phyloP scores from a whole-genome alignment of 2,888 invertebrate genomes.

The Agrotis clavis region DNA sequence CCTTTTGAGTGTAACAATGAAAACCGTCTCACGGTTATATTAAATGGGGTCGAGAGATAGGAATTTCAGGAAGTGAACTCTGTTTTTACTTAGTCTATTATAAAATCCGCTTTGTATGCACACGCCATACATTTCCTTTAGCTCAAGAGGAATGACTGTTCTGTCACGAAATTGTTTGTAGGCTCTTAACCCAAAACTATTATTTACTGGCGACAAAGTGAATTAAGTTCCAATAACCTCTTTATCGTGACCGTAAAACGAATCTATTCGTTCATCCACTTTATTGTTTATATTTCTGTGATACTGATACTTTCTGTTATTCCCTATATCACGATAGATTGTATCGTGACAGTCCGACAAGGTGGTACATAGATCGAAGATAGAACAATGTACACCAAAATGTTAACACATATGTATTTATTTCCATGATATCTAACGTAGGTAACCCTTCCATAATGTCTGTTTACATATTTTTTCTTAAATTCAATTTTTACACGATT shows the following conservation, averaged over 20 bases:
- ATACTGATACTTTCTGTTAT: conserved; percentile 18
- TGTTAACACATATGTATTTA: too few relatives aligned
- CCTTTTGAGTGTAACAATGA: conserved; percentile 7
- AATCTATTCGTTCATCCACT: conserved; percentile 19
- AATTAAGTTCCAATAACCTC: conserved; percentile 6
- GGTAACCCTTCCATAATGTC: too few relatives aligned
- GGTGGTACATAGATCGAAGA: not conserved
- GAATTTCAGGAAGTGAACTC: conserved; percentile 33
- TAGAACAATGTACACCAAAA: too few relatives aligned
- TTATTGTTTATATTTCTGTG: conserved; percentile 23
- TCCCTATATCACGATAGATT: conserved; percentile 4
- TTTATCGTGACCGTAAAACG: conserved; percentile 24
- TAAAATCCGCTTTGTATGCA: not conserved
- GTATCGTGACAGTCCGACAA: not conserved
- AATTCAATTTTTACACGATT: too few relatives aligned
- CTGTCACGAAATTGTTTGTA: conserved; percentile 22
- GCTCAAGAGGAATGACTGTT: conserved; percentile 1
- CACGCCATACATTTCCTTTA: conserved; percentile 22
- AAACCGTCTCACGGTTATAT: conserved; percentile 17
- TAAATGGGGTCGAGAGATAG: not conserved
- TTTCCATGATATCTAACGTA: too few relatives aligned
- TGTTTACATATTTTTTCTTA: too few relatives aligned
- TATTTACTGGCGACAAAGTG: conserved; percentile 3
- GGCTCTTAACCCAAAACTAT: conserved; percentile 26
- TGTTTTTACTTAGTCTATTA: conserved; percentile 16